Evolutionary conservation across 2,113 vertebrate genomes (phyloP), one percentile per base, ranked within the genome.

Genomic region (Xiphias gladius): DNA sequence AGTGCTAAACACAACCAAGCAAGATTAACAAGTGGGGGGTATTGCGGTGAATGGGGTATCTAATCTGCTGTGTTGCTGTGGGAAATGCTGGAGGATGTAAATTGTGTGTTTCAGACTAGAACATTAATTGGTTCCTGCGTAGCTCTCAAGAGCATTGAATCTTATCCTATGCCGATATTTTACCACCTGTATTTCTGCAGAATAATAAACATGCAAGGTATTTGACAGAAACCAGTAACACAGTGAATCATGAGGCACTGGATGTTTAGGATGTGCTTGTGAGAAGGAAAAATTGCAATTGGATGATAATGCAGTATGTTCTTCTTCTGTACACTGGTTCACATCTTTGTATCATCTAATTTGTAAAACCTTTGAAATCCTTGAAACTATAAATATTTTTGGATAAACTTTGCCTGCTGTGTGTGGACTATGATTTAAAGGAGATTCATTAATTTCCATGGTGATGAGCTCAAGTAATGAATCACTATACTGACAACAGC

Each of bases 61-160:
- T 70, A 22, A 61, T 85, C 41, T 76, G 19, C 28, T 74, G 5
- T n/a, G 43, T n/a, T 67, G 22, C 68, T 62, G 8, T 63, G 63
- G 41, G 62, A 59, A 71, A 72, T 28, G 24, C 28, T 41, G 2
- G 16, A 5, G 22, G 37, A 41, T 43, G 16, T 57, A 52, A 16
- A 1, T 24, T 55, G n/a, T 57, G 28, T 19, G 37, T 76, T 54
- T 63, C 28, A 76, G 43, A 77, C 62, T 35, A 19, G n/a, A 70
- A 75, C 26, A 76, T 55, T 81, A 72, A 87, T 89, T 83, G 35
- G 39, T 82, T 80, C 39, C 57, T 55, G 13, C 62, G 73, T 76
- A 46, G 63, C 32, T 76, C 74, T 84, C 69, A 73, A 78, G 63
- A 80, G 28, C 28, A 65, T 1, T 55, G 28, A 28, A 76, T 39